Evolutionary conservation across 1,140 invertebrate species (phyloP).

Genomic region (Chrysopa pallens): DNA sequence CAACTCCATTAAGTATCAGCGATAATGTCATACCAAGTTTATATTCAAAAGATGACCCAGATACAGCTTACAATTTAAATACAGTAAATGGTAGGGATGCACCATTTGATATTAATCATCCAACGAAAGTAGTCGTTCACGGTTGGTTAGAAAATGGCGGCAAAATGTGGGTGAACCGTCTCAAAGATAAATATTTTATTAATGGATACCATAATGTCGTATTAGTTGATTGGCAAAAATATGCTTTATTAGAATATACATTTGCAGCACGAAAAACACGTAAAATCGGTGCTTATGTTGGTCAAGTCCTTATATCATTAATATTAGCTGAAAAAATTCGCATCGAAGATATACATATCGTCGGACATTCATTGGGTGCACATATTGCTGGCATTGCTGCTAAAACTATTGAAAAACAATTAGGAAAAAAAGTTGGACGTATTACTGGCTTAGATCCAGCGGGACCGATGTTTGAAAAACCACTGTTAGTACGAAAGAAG

Average conservation of each 20-base stretch:
- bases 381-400: slow-evolving; percentile 49
- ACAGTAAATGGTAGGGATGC: too few relatives aligned
- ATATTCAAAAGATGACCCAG: too few relatives aligned
- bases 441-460: slow-evolving; percentile 57
- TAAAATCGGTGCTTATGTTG: not conserved
- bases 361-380: slow-evolving; percentile 55
- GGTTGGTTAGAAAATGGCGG: slow-evolving; percentile 19
- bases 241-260: slow-evolving; percentile 20
- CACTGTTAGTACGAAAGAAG: slow-evolving; percentile 15
- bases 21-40: too few relatives aligned
- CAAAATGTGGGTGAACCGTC: slow-evolving; percentile 11
- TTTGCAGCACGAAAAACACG: slow-evolving; percentile 6
- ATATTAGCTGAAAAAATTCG: slow-evolving; percentile 16
- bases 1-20: too few relatives aligned
- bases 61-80: too few relatives aligned
- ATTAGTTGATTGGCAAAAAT: slow-evolving; percentile 26
- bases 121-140: slow-evolving; percentile 22
- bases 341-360: slow-evolving; percentile 33
- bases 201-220: slow-evolving; percentile 26
- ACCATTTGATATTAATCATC: not conserved
- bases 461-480: slow-evolving; percentile 25
- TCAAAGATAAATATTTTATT: slow-evolving; percentile 18
- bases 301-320: slow-evolving; percentile 2
- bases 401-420: slow-evolving; percentile 26
- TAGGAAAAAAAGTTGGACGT: slow-evolving; percentile 33